Evolutionary conservation across 2,797 vertebrate genomes (phyloP), one percentile per base, ranked within the genome.

Genomic region (Sebastes vulpes): DNA sequence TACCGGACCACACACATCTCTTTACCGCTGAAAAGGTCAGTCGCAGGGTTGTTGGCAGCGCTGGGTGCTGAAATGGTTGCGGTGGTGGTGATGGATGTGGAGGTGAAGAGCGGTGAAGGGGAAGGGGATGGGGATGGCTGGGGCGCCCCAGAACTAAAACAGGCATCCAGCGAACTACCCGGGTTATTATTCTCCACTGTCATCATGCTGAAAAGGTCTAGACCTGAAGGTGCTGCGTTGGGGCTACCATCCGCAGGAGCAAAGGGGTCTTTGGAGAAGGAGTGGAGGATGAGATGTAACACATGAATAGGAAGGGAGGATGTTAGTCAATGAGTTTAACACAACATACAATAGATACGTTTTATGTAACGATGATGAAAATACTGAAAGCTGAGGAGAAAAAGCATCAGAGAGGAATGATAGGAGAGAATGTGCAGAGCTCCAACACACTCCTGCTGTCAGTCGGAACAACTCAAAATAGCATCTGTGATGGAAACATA

Each of bases 21-120:
- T 83, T 96, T 99, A 99, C 98, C 98, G 94, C 98, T 97, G 96
- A 99, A 99, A 95, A 99, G 97, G 96, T 99, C 97, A 96, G 97
- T 96, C 90, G 96, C 93, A 84, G 97, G 96, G 82, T 81, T 46
- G 42, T 18, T 87, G 84, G 83, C 29, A 38, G 94, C 65, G 73
- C 93, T 66, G 77, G 89, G 72, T 86, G 95, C 92, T 92, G 96
- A 95, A 83, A 89, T 95, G 95, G 97, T 96, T 86, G 96, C 95
- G 84, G 96, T 91, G 96, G 97, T 96, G 95, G 95, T 88, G 95
- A 76, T 87, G 89, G 91, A 89, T 50, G 91, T 4, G 31, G 89
- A 89, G 80, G 82, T 82, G 96, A 97, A 96, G 75, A 90, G 84
- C 1, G 84, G 88, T 54, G 93, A 91, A 25, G 93, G 93, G 64